Base-by-base conservation (phyloP, 2,888 invertebrate species). In the Isotomurus palustris region DNA sequence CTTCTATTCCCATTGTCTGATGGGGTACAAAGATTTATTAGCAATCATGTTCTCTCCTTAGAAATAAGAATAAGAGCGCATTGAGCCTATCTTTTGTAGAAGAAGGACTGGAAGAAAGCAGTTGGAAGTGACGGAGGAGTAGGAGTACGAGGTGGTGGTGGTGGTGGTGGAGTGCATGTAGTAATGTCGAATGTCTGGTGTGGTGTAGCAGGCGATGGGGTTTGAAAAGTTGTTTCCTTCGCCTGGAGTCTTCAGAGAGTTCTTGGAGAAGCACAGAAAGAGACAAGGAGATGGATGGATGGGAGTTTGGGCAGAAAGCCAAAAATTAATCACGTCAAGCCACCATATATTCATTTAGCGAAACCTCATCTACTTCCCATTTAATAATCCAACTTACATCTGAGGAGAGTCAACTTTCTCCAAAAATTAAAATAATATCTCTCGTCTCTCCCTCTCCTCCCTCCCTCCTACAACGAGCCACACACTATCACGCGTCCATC, bases 261-360 rank as follows among this genome's bases (percentile, higher is more conserved):
- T 8, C 10, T 32, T 32, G 32, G 51, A 53, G 54, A 59, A 59
- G n/a, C n/a, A n/a, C n/a, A n/a, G n/a, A 52, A 53, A 50, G 52
- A 57, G 57, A 51, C 57, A 61, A 53, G 47, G 60, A 54, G 60
- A 61, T 61, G 60, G 60, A 61, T 61, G 57, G 60, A 61, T 61
- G 60, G 55, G 57, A 61, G 57, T 57, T 57, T 57, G 55, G 57
- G 63, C 63, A 58, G 59, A 57, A 60, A 60, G 59, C 62, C 63
- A 59, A 63, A 58, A 60, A 62, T 65, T 65, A 65, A 65, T 65
- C 62, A 65, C 62, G 60, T 60, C 62, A 58, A 59, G 28, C 47
- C 25, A 47, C 27, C 47, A 43, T 47, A 47, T 22, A 47, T 29
- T 47, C 47, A 29, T 47, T 47, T 47, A 47, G 6, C 4, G 47